A percentile compares a stretch with the other conserved stretches of the same genome.
These are phyloP conservation scores for Lacanobia oleracea DNA, from an alignment of 2,888 invertebrate species.

Conservation along the genomic window DNA sequence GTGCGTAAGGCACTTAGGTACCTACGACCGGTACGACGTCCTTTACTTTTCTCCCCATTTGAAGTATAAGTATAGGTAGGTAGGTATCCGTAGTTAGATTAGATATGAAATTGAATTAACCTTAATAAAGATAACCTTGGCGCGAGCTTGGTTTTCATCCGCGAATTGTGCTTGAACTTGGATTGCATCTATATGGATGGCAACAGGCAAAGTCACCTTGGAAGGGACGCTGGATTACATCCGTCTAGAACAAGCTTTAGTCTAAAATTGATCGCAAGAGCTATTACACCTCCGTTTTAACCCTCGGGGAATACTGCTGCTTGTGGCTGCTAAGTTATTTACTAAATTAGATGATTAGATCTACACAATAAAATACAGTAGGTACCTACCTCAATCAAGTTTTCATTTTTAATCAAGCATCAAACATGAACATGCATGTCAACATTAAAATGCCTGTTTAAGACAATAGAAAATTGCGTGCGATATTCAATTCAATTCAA, in stretches of 20 bases:
- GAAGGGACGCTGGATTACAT: too few species aligned
- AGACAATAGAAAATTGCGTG: slow-evolving; percentile 9
- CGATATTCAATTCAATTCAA: slow-evolving; percentile 10
- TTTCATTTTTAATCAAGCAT: background rate
- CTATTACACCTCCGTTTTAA: background rate
- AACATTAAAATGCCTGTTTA: background rate
- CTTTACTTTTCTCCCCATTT: slow-evolving; percentile 23
- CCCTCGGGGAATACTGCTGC: background rate
- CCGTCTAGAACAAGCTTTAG: too few species aligned
- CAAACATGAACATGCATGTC: background rate
- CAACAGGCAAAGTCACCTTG: too few species aligned
- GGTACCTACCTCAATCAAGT: background rate
- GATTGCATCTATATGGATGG: too few species aligned
- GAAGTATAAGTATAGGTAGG: background rate
- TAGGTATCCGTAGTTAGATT: background rate
- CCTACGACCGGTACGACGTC: background rate
- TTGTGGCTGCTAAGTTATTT: background rate
- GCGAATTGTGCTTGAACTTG: too few species aligned
- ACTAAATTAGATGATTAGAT: too few species aligned
- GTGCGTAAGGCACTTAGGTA: background rate
- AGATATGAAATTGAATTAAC: too few species aligned
- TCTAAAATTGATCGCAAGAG: too few species aligned
- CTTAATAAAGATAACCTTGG: too few species aligned
- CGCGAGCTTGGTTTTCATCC: too few species aligned
- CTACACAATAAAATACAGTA: background rate